phyloP scores from a whole-genome alignment of 1,140 invertebrate species.

The Periplaneta americana region DNA sequence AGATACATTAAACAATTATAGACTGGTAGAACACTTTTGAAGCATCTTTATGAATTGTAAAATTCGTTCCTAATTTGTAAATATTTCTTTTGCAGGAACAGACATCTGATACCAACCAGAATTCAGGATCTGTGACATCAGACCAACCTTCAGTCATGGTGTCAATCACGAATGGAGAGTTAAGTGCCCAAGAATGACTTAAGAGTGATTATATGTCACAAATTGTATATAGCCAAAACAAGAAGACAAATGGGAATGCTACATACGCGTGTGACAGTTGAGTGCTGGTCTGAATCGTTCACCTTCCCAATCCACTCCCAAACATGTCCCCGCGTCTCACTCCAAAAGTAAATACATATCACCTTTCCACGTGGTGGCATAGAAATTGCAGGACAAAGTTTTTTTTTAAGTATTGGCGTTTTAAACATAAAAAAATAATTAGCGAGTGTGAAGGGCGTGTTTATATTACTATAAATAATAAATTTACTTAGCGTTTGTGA shows the following conservation, averaged over 20 bases:
- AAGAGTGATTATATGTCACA: neutral
- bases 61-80: no score
- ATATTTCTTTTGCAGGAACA: neutral
- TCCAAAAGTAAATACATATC: neutral
- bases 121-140: neutral
- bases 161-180: neutral
- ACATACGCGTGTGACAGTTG: neutral
- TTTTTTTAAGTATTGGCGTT: neutral
- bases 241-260: neutral
- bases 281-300: neutral
- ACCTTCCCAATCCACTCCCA: neutral
- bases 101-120: neutral
- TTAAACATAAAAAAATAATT: neutral
- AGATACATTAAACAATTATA: no score
- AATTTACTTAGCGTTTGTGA: neutral
- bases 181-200: slow-evolving; percentile 2
- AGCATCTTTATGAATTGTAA: no score
- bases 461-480: neutral
- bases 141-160: neutral
- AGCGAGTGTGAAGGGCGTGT: neutral
- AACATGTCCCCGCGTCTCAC: neutral
- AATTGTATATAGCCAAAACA: neutral
- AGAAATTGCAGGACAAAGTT: neutral
- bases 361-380: neutral
- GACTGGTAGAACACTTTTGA: no score